These are phyloP conservation scores for Charaxes varanes DNA, from an alignment of 1,140 invertebrate species.

Conservation along the genomic window DNA sequence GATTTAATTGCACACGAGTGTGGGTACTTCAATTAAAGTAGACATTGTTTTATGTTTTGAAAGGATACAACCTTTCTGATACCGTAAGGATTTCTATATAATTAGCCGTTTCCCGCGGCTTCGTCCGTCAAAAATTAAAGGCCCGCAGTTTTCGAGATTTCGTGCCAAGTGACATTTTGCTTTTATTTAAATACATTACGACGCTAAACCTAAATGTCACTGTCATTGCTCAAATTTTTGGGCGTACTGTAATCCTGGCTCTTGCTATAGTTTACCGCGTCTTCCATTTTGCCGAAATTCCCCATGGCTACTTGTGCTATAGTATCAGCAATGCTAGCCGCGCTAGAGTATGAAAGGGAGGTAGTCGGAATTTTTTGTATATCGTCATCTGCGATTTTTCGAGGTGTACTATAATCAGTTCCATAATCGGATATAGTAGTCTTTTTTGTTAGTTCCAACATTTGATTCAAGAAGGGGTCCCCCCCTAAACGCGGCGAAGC, in stretches of 20 bases:
- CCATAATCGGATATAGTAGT: conserved; percentile 68
- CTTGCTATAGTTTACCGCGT: conserved; percentile 53
- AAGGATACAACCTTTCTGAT: no score
- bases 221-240: conserved; percentile 40
- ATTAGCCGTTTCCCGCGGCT: no score
- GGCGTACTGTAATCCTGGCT: conserved; percentile 51
- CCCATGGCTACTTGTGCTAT: conserved; percentile 63
- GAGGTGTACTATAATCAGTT: conserved; percentile 52
- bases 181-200: no score
- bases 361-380: conserved; percentile 41
- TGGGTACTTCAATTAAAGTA: no score
- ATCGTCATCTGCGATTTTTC: conserved; percentile 65
- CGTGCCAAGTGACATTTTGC: no score
- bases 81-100: no score
- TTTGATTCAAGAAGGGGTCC: conserved; percentile 70
- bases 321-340: conserved; percentile 58
- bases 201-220: conserved; percentile 41
- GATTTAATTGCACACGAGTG: no score
- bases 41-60: no score
- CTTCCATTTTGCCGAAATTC: conserved; percentile 57
- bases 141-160: no score
- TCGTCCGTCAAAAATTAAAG: no score
- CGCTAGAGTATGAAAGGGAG: conserved; percentile 54
- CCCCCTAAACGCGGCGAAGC: conserved; percentile 53
- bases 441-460: conserved; percentile 70